A percentile compares a stretch with the other conserved stretches of the same genome.
These are phyloP conservation scores for Drosophila nr. perissopoda DNA, from an alignment of 2,888 invertebrate genomes.

Conservation along the genomic window DNA sequence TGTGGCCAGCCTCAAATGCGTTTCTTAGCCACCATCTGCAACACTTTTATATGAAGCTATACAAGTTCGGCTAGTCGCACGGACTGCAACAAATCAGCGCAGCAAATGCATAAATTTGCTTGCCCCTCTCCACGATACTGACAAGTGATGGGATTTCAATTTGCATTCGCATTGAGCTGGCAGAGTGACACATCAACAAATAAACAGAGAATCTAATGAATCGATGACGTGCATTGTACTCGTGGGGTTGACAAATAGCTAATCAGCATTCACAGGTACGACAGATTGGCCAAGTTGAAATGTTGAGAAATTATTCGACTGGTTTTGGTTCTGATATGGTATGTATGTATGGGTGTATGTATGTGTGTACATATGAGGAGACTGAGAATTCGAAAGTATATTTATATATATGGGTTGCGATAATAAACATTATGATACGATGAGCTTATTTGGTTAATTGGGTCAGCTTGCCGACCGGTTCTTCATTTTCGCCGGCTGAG, in stretches of 20 bases:
- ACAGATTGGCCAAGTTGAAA: constrained; percentile 14
- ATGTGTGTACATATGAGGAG: not conserved
- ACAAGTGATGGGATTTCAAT: constrained; percentile 36
- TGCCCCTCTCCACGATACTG: constrained; percentile 4
- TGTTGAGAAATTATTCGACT: constrained; percentile 33
- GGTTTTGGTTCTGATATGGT: constrained; percentile 20
- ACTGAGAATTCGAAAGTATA: not conserved
- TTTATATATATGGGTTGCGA: not conserved
- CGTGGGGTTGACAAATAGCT: constrained; percentile 5
- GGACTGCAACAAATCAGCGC: constrained; percentile 61
- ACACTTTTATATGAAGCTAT: constrained; percentile 51
- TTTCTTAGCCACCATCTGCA: constrained; percentile 7
- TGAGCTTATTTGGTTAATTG: constrained; percentile 37
- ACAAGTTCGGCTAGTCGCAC: constrained; percentile 10
- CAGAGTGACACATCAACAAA: constrained; percentile 15
- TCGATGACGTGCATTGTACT: constrained; percentile 28
- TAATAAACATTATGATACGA: constrained; percentile 36
- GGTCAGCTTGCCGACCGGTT: constrained; percentile 53
- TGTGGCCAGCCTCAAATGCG: constrained; percentile 41
- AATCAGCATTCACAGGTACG: not conserved
- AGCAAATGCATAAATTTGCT: constrained; percentile 58
- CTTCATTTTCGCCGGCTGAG: not conserved
- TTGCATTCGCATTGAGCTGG: constrained; percentile 39
- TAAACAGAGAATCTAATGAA: constrained; percentile 3
- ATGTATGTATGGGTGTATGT: not conserved